A percentile compares a stretch with the other conserved stretches of the same genome.
phyloP scores from a whole-genome alignment of 2,888 invertebrate species.

The Pterostichus madidus region DNA sequence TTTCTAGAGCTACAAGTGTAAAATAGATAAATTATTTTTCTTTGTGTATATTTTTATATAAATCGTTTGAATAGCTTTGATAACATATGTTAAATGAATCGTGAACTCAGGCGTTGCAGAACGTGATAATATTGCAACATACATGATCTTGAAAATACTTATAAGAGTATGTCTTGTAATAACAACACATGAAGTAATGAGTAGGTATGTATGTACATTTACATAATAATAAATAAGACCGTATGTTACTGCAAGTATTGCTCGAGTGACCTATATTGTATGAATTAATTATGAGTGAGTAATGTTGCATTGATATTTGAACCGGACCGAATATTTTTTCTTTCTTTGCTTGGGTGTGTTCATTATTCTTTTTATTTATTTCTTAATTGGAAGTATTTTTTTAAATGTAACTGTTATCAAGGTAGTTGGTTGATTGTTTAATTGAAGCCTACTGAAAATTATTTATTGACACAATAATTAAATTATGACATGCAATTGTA shows the following conservation, averaged over 20 bases:
- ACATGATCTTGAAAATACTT: conserved; percentile 40
- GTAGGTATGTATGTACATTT: conserved; percentile 24
- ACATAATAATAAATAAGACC: conserved; percentile 21
- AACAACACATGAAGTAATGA: conserved; percentile 29
- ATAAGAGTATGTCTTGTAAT: conserved; percentile 24
- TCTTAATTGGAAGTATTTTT: conserved; percentile 5
- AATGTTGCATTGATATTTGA: conserved; percentile 16
- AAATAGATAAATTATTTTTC: too few species aligned
- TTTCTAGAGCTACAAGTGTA: too few species aligned
- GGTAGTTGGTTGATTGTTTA: neutral
- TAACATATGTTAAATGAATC: too few species aligned
- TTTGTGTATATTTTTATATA: too few species aligned
- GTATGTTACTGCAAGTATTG: conserved; percentile 17
- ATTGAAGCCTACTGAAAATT: too few species aligned
- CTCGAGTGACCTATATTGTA: conserved; percentile 24
- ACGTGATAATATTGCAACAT: conserved; percentile 17
- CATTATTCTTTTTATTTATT: neutral
- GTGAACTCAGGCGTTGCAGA: neutral
- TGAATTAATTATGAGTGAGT: conserved; percentile 6
- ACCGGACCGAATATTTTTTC: neutral
- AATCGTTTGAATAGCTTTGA: too few species aligned
- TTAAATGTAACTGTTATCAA: neutral
- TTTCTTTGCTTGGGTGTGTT: neutral
- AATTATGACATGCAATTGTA: too few species aligned
- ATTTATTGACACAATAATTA: too few species aligned